Evolutionary conservation across 2,888 invertebrate species (phyloP).

Genomic region (Sinodicranocentrus sp.): DNA sequence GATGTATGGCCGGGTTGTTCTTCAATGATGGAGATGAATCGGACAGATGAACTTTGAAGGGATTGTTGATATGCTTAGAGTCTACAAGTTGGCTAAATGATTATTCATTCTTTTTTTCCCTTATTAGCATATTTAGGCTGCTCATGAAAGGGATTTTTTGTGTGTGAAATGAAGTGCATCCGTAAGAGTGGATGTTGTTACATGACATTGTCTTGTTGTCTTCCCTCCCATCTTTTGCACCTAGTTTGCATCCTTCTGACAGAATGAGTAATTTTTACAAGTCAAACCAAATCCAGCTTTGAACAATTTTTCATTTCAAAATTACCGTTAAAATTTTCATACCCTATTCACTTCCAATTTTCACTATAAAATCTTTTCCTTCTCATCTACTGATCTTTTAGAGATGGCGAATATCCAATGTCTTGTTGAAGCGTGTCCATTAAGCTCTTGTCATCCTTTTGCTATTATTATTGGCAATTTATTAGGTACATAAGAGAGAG

Average conservation of each 20-base stretch:
- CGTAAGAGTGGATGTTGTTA: background rate
- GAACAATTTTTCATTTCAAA: constrained; percentile 42
- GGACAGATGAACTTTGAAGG: constrained; percentile 3
- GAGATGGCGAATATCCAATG: background rate
- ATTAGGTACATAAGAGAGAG: constrained; percentile 14
- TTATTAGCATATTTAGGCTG: constrained; percentile 30
- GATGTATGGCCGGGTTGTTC: constrained; percentile 12
- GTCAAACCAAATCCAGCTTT: constrained; percentile 46
- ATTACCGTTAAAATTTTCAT: constrained; percentile 54
- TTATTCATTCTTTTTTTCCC: constrained; percentile 27
- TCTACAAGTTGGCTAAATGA: constrained; percentile 21
- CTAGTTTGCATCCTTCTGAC: constrained; percentile 27
- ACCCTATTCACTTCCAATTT: constrained; percentile 43
- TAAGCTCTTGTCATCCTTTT: constrained; percentile 57
- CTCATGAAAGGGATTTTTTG: constrained; percentile 18
- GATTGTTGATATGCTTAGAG: background rate
- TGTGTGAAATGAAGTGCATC: constrained; percentile 11
- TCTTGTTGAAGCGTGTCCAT: constrained; percentile 48
- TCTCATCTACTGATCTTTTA: too few relatives aligned
- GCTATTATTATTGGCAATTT: constrained; percentile 51
- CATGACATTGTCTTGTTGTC: constrained; percentile 29
- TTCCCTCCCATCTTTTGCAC: constrained; percentile 19
- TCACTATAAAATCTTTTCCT: constrained; percentile 14
- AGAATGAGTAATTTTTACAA: constrained; percentile 47
- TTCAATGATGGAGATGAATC: constrained; percentile 28